phyloP scores from a whole-genome alignment of 1,140 invertebrate species.

The Bombyx mandarina region DNA sequence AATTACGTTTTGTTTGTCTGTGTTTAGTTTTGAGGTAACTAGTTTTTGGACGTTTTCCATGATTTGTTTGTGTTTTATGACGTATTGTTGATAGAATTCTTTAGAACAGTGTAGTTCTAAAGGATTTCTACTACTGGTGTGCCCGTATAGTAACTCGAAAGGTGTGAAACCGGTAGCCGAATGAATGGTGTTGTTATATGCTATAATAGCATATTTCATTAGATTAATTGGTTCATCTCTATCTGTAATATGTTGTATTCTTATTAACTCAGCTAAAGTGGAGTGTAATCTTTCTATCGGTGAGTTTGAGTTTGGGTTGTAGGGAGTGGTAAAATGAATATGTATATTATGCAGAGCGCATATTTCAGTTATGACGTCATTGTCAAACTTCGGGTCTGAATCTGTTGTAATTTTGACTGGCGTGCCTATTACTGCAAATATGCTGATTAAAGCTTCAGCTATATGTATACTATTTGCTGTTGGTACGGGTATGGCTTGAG shows the following conservation, averaged over 20 bases:
- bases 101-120: conserved; percentile 24
- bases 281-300: conserved; percentile 9
- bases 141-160: background rate
- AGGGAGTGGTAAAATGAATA: conserved; percentile 14
- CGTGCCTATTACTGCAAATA: conserved; percentile 18
- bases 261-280: conserved; percentile 27
- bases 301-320: conserved; percentile 3
- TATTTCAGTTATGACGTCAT: conserved; percentile 22
- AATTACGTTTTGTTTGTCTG: background rate
- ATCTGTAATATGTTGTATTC: conserved; percentile 23
- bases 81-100: conserved; percentile 30
- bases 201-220: conserved; percentile 8
- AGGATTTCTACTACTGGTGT: conserved; percentile 18
- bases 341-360: conserved; percentile 29
- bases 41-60: conserved; percentile 15
- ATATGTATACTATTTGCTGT: conserved; percentile 24
- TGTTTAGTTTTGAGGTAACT: background rate
- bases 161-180: conserved; percentile 2
- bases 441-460: conserved; percentile 19
- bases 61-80: conserved; percentile 21
- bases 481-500: conserved; percentile 21
- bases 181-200: conserved; percentile 5
- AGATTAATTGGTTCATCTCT: background rate
- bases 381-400: conserved; percentile 23
- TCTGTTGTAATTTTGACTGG: conserved; percentile 21